Conservation (phyloP, 2,113 vertebrate species). For the Xyliphius kryptos region DNA sequence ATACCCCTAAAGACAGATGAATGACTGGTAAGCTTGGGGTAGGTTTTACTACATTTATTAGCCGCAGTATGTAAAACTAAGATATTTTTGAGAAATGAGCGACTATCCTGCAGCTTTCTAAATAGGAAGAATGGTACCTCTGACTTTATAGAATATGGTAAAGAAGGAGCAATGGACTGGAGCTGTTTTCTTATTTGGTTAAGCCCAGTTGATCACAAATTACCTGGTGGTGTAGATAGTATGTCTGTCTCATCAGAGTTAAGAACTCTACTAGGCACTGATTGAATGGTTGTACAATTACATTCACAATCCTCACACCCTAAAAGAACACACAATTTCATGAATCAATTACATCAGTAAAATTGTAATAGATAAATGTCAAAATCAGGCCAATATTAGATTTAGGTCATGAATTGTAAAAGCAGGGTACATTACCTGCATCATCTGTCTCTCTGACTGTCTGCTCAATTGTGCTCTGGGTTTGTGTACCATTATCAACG, state of each 20-base stretch:
- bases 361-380: too few species aligned
- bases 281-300: constrained; percentile 44
- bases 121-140: too few species aligned
- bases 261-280: constrained; percentile 58
- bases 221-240: constrained; percentile 68
- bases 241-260: constrained; percentile 46
- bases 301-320: constrained; percentile 74
- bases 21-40: too few species aligned
- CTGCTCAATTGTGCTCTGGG: constrained; percentile 34
- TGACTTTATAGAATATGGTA: too few species aligned
- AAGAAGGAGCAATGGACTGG: too few species aligned
- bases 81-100: too few species aligned
- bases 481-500: constrained; percentile 52
- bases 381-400: too few species aligned
- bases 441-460: constrained; percentile 32
- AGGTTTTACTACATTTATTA: too few species aligned
- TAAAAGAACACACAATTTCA: constrained; percentile 45
- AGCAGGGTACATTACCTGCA: constrained; percentile 59
- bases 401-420: neutral
- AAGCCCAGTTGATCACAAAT: too few species aligned
- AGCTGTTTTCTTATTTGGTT: neutral
- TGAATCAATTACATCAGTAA: neutral
- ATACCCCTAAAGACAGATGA: neutral
- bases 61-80: too few species aligned
- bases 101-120: too few species aligned